Evolutionary conservation across 2,797 vertebrate genomes (phyloP).

Genomic region (Mycteria americana): DNA sequence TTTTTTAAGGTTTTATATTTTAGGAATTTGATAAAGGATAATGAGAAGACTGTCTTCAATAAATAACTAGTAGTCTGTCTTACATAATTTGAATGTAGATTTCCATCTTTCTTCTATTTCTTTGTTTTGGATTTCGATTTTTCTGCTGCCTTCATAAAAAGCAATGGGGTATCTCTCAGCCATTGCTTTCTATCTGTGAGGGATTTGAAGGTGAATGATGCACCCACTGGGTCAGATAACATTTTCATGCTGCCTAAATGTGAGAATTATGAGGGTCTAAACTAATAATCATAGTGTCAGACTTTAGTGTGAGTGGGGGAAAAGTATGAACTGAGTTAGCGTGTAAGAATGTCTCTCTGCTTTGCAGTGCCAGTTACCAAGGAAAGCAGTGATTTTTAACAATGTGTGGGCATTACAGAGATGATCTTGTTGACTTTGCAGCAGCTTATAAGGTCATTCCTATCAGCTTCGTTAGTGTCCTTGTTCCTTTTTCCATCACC

Average conservation of each 20-base stretch:
- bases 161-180: not conserved
- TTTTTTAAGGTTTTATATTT: not conserved
- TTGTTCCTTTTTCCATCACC: not conserved
- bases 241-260: slow-evolving; percentile 19
- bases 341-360: not conserved
- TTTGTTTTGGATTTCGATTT: not conserved
- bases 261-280: not conserved
- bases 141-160: not conserved
- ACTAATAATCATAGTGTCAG: not conserved
- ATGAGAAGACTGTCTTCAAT: not conserved
- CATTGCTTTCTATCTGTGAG: not conserved
- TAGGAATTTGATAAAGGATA: not conserved
- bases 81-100: not conserved
- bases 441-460: not conserved
- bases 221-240: not conserved
- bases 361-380: not conserved
- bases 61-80: not conserved
- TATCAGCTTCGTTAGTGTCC: not conserved
- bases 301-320: not conserved
- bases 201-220: not conserved
- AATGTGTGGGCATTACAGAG: not conserved
- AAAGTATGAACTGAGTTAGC: slow-evolving; percentile 1
- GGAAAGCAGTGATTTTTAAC: not conserved
- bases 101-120: not conserved
- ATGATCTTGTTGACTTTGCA: not conserved